Evolutionary conservation across 2,888 invertebrate species (phyloP).

Genomic region (Eilema sororculum): DNA sequence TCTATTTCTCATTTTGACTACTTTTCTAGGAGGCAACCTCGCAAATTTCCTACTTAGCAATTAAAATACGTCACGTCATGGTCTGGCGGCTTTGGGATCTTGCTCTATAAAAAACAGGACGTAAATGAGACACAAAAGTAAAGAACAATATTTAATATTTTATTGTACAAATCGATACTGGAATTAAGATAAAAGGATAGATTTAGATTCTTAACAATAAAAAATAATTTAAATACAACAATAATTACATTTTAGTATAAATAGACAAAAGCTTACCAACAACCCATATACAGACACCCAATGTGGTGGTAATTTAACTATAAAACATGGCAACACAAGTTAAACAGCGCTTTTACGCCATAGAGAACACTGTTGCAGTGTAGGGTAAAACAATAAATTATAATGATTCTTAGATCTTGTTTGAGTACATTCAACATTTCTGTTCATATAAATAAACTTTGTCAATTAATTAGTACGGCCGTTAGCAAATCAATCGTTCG

Average conservation of each 20-base stretch:
- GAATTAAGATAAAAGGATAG: constrained; percentile 82
- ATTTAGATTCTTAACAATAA: constrained; percentile 74
- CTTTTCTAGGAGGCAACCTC: too few species aligned
- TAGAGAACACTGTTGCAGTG: constrained; percentile 23
- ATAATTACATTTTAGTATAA: constrained; percentile 65
- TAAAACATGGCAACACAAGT: constrained; percentile 61
- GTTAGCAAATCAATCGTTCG: neutral
- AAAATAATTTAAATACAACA: constrained; percentile 71
- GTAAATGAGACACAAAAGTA: constrained; percentile 53
- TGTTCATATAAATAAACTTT: too few species aligned
- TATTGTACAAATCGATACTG: constrained; percentile 83
- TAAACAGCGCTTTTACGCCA: constrained; percentile 39
- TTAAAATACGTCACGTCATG: too few species aligned
- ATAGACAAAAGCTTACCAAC: constrained; percentile 72
- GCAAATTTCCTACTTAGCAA: too few species aligned
- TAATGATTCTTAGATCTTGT: neutral
- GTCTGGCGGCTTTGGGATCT: too few species aligned
- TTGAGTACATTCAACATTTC: too few species aligned
- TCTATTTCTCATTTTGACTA: too few species aligned
- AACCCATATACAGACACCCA: constrained; percentile 81
- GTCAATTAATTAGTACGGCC: neutral
- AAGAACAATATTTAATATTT: constrained; percentile 78
- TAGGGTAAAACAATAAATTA: neutral
- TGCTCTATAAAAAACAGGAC: neutral
- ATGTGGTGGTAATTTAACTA: constrained; percentile 63